Evolutionary conservation across 2,113 vertebrate genomes (phyloP), one percentile per base, ranked within the genome.

Genomic region (Rhagologus leucostigma): DNA sequence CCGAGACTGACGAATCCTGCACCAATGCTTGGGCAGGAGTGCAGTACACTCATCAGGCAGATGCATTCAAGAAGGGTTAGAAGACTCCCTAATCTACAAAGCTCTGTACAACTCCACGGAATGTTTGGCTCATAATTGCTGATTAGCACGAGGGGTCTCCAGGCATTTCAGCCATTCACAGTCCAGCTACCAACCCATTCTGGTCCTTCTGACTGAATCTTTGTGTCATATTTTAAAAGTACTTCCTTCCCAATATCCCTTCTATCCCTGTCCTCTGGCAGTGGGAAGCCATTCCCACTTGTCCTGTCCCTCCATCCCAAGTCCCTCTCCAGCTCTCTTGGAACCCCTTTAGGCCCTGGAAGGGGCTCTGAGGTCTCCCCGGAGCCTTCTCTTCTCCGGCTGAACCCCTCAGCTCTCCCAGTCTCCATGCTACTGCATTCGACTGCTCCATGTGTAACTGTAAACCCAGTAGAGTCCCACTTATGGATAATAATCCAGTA

Each of bases 1-100:
- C 29, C 37, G 24, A 5, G 44, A 4, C 11, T 32, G 21, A 4
- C 0, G 20, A 29, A 37, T 12, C 16, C 57, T 30, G n/a, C 21
- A 3, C n/a, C 33, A 30, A 22, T 70, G 18, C 16, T 46, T 37
- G 32, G 30, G 33, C 24, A 82, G 24, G 46, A 32, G 3, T 4
- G 53, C 3, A 53, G 37, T 8, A 27, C 7, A 7, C 7, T 77
- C 42, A 6, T 7, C 42, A 57, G 11, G 4, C 52, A 76, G 62
- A 5, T 2, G 4, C 37, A 37, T 15, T 10, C 53, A 44, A 20
- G 46, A 60, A 57, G 16, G 8, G 18, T 29, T 13, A 30, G 9
- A 32, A 50, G 9, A 16, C 16, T 52, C 33, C 19, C 19, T 47
- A 2, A 21, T 5, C 32, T 32, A 5, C 15, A 76, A 49, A 47